These are phyloP conservation scores for Acrocephalus arundinaceus DNA, from an alignment of 2,113 vertebrate species.

Conservation along the genomic window DNA sequence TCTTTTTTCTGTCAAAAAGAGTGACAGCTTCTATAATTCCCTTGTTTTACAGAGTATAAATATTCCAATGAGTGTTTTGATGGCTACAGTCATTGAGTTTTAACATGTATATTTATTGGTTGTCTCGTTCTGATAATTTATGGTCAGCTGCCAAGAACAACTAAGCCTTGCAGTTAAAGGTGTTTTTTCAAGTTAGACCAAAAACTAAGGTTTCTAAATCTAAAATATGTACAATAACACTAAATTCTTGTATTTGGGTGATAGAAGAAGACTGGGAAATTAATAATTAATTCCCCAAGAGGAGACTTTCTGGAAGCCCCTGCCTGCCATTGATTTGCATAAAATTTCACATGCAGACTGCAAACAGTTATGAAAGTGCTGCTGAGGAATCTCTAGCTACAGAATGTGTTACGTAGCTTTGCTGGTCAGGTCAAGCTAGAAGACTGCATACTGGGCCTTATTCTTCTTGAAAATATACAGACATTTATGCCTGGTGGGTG, in stretches of 20 bases:
- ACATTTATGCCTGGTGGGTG: background rate
- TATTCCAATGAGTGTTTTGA: conserved; percentile 59
- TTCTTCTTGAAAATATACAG: background rate
- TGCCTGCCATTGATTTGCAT: conserved; percentile 6
- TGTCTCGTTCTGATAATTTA: conserved; percentile 59
- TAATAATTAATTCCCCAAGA: background rate
- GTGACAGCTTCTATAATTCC: conserved; percentile 63
- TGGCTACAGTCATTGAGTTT: conserved; percentile 50
- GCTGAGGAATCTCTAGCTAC: background rate
- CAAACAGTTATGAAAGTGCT: background rate
- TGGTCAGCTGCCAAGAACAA: conserved; percentile 53
- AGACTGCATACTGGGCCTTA: background rate
- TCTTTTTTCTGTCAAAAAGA: conserved; percentile 66
- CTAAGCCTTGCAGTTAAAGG: conserved; percentile 24
- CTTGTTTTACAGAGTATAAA: conserved; percentile 54
- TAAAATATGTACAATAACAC: background rate
- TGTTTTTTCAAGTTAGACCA: background rate
- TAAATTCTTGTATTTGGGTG: background rate
- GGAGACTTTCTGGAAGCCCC: background rate
- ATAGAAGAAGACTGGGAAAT: background rate
- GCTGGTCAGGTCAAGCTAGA: background rate
- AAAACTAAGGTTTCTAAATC: conserved; percentile 6
- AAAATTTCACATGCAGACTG: background rate
- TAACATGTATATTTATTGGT: conserved; percentile 61
- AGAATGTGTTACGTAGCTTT: background rate